Percentiles rank a stretch among this genome's conserved stretches.
Evolutionary conservation across 1,140 invertebrate genomes (phyloP).

Genomic region (Caenorhabditis remanei): DNA sequence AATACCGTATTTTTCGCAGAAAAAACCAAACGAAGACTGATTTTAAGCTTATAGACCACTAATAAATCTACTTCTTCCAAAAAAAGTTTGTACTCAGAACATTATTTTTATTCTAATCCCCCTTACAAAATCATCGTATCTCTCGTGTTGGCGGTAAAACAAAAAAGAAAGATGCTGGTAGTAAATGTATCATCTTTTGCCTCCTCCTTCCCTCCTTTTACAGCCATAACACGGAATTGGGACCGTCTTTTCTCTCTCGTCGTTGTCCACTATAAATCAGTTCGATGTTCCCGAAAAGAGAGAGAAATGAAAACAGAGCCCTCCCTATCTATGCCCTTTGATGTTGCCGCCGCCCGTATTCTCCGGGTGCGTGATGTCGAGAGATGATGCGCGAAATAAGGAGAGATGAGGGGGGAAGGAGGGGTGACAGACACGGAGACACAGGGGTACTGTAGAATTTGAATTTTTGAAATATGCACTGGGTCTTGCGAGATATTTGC

Average conservation of each 20-base stretch:
- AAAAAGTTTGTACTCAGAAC: too few species aligned
- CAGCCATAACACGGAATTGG: slow-evolving; percentile 5
- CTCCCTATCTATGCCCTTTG: not conserved
- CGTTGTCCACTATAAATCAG: slow-evolving; percentile 46
- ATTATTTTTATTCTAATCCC: not conserved
- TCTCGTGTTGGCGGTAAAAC: slow-evolving; percentile 12
- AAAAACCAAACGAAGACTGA: too few species aligned
- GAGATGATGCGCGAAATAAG: too few species aligned
- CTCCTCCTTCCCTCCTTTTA: not conserved
- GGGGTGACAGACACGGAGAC: too few species aligned
- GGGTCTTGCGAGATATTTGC: too few species aligned
- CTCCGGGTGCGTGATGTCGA: too few species aligned
- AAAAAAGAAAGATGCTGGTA: not conserved
- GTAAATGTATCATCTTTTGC: slow-evolving; percentile 48
- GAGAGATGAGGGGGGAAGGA: too few species aligned
- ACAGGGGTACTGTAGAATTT: too few species aligned
- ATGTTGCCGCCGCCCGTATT: not conserved
- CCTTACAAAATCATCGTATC: not conserved
- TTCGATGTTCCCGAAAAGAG: slow-evolving; percentile 9
- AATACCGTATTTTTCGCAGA: too few species aligned
- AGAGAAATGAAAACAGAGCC: slow-evolving; percentile 13
- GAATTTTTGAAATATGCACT: too few species aligned
- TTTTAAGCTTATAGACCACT: too few species aligned
- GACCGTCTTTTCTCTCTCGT: not conserved
- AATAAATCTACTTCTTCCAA: too few species aligned